Conservation (phyloP, 1,140 invertebrate genomes). For the Daktulosphaira vitifoliae region DNA sequence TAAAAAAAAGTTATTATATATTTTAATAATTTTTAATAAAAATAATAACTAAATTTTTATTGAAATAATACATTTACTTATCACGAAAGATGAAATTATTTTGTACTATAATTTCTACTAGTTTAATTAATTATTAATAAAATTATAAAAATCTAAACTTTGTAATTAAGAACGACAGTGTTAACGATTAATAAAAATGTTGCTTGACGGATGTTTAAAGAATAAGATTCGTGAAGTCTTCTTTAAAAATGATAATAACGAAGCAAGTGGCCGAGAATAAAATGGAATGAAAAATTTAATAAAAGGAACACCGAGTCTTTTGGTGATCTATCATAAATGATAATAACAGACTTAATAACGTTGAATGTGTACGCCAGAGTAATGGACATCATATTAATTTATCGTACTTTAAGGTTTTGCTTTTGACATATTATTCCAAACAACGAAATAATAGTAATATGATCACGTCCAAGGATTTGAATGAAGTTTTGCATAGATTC, state of each 20-base stretch:
- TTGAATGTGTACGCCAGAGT: background rate
- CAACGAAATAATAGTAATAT: slow-evolving; percentile 8
- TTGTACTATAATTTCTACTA: too few species aligned
- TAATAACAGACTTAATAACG: slow-evolving; percentile 22
- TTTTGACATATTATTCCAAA: background rate
- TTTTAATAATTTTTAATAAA: too few species aligned
- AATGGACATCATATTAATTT: slow-evolving; percentile 17
- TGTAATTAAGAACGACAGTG: too few species aligned
- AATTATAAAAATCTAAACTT: too few species aligned
- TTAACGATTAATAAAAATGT: too few species aligned
- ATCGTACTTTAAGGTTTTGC: background rate
- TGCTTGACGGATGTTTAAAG: too few species aligned
- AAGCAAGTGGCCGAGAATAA: background rate
- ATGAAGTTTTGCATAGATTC: background rate
- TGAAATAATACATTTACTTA: too few species aligned
- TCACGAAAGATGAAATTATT: too few species aligned
- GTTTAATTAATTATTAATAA: too few species aligned
- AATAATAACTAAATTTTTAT: too few species aligned
- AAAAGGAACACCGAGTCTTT: slow-evolving; percentile 1
- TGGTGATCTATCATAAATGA: slow-evolving; percentile 24
- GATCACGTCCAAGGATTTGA: background rate
- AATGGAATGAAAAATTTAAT: background rate
- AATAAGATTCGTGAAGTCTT: background rate
- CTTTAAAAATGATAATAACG: too few species aligned
- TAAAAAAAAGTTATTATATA: too few species aligned